Base-by-base conservation (phyloP, 2,113 vertebrate genomes). In the Notothenia rossii region DNA sequence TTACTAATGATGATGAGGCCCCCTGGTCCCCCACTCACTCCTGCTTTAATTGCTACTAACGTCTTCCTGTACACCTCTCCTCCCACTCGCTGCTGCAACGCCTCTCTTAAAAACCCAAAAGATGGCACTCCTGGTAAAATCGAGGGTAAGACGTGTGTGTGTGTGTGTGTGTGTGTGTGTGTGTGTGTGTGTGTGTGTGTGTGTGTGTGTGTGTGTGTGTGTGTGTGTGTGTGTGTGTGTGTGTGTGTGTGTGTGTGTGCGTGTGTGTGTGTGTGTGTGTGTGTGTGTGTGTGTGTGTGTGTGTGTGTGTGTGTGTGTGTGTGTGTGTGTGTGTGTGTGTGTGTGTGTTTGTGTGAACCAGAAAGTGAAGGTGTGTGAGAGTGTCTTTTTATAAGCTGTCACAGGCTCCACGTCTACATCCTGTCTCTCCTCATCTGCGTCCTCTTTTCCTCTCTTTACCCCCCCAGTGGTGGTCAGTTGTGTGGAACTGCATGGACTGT, bases 41-140 rank as follows among this genome's bases (percentile, higher is more conserved):
- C 54, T 78, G 81, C 79, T 82, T 77, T 55, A 71, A 81, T 50
- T 84, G 67, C 72, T 83, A 90, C 90, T 94, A 90, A 88, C 20
- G 45, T 86, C 72, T 89, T 72, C 87, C 82, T 94, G 79, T 92
- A 72, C 90, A 94, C 96, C 94, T 95, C 94, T 96, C 89, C 96
- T 96, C 94, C 95, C 95, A 87, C 95, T 82, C 86, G 77, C 86
- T 89, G 92, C 94, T 96, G 95, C 94, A 93, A 95, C 89, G 85
- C 86, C 90, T 94, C 91, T 96, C 93, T 93, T 95, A 95, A 96
- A 97, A 96, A 96, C 96, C 92, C 92, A 95, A 97, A 97, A 99
- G 98, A 99, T 92, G 98, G 97, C 96, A 95, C 97, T 89, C 90
- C 97, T 81, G 97, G 93, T 98, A 99, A 97, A 97, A 86, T 94